Evolutionary conservation across 2,797 vertebrate genomes (phyloP), one percentile per base, ranked within the genome.

Genomic region (Oophaga sylvatica): DNA sequence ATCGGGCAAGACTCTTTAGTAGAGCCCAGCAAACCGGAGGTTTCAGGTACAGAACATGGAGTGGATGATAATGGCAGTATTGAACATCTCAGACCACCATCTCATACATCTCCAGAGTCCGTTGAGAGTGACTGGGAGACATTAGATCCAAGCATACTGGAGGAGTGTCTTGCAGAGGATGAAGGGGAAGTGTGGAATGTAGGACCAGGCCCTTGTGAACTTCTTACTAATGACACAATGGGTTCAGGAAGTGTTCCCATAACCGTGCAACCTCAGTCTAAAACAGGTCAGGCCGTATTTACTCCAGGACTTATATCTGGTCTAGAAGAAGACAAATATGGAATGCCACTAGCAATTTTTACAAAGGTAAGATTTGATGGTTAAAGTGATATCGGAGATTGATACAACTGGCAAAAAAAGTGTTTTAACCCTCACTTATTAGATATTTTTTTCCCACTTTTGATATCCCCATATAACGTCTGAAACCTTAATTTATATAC

Each of bases 101-200:
- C 95, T 0, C 94, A 79, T 0, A 15, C 94, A 77, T 98, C 97
- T 45, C 96, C 96, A 0, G 97, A 96, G 0, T 97, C 96, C 63
- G 97, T 97, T 0, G 97, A 99, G 92, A 97, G 97, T 88, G 97
- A 99, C 93, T 99, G 97, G 98, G 98, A 99, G 94, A 98, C 97
- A 0, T 93, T 99, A 91, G 98, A 99, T 92, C 96, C 98, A 62
- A 94, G 94, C 71, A 81, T 97, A 89, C 90, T 98, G 85, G 97
- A 99, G 45, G 96, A 98, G 4, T 88, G 92, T 4, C 87, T 29
- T 31, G 26, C 90, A 83, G 94, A 90, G 91, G 88, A 86, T 62
- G 94, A 91, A 88, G 91, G 70, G 83, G 91, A 93, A 63, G 16
- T 1, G 60, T 82, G 88, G 80, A 85, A 56, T 78, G 48, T 81